Base-by-base conservation (phyloP, 2,888 invertebrate genomes). In the Aleiodes testaceus region DNA sequence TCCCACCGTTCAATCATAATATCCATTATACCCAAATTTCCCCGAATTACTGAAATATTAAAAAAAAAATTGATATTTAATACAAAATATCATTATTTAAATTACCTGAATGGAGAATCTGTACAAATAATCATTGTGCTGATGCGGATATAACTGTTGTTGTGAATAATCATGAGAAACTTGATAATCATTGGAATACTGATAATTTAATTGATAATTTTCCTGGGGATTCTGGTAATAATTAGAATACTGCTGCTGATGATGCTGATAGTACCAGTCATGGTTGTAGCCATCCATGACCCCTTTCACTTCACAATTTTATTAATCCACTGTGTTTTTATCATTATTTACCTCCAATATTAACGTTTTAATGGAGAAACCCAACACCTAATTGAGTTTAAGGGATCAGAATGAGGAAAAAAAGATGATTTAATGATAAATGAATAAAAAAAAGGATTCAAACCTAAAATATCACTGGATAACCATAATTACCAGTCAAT, bases 41-140 rank as follows among this genome's bases (percentile, higher is more conserved):
- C n/a, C n/a, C n/a, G n/a, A n/a, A n/a, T n/a, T n/a, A n/a, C 26
- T 26, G 26, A 26, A 26, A 7, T 14, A 49, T 4, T 20, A 36
- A 53, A 16, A 52, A 7, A 44, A 53, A 47, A 30, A 70, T n/a
- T n/a, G n/a, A n/a, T n/a, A n/a, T n/a, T n/a, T n/a, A n/a, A n/a
- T n/a, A n/a, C n/a, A n/a, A n/a, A n/a, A n/a, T n/a, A n/a, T n/a
- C n/a, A 68, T 30, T 5, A 16, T 26, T 59, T n/a, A 12, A 12
- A 78, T 83, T 87, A 87, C 87, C 87, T 87, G 87, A 36, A 87
- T 80, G 55, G 87, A 87, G 76, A 87, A 85, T 75, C 87, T 84
- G 80, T 87, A 87, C 47, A 87, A 84, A 77, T 87, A 87, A 82
- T 87, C 84, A 78, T 85, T 81, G 42, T 84, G 81, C 75, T 84